Conservation (phyloP, 2,888 invertebrate species). For the Homarus gammarus region DNA sequence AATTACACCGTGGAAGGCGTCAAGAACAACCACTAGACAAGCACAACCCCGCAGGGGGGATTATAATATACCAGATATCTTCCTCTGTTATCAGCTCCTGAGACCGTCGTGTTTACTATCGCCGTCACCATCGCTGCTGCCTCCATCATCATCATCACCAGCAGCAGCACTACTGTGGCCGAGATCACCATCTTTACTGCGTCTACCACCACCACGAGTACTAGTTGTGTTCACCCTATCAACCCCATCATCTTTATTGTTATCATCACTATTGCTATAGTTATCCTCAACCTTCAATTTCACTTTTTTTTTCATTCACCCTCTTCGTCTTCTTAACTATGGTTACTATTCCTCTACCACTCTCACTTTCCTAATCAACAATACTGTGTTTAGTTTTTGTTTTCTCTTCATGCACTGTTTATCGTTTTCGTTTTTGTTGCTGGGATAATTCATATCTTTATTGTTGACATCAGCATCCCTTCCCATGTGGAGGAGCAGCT, state of each 20-base stretch:
- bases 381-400: too few species aligned
- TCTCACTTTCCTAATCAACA: too few species aligned
- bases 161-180: not conserved
- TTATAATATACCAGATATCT: conserved; percentile 16
- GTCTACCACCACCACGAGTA: not conserved
- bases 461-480: too few species aligned
- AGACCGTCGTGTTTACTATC: not conserved
- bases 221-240: not conserved
- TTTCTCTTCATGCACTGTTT: too few species aligned
- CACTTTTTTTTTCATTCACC: too few species aligned
- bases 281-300: not conserved
- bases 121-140: conserved; percentile 15
- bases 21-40: conserved; percentile 39
- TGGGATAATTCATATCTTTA: too few species aligned
- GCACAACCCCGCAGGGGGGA: conserved; percentile 9
- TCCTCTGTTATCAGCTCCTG: not conserved
- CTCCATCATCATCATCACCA: conserved; percentile 18
- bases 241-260: conserved; percentile 6
- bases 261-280: not conserved
- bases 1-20: conserved; percentile 37
- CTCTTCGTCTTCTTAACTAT: too few species aligned
- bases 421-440: too few species aligned
- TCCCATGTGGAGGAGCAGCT: too few species aligned
- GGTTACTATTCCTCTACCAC: too few species aligned
- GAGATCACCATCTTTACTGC: not conserved